phyloP scores from a whole-genome alignment of 2,797 vertebrate genomes.

The Naso thynnoides region DNA sequence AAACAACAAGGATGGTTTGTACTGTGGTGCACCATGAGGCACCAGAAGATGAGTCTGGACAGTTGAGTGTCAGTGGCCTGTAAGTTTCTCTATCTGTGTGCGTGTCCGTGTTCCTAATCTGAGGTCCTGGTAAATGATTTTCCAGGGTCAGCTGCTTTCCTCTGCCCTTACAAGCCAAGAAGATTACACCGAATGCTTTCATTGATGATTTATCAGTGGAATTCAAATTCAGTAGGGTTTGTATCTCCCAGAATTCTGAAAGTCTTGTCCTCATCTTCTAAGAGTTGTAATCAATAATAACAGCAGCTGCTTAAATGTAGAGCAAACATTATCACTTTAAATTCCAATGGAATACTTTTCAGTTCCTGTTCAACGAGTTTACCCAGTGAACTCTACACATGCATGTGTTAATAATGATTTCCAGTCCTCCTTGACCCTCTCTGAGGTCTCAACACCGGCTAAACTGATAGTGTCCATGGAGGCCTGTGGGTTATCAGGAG shows the following conservation, averaged over 20 bases:
- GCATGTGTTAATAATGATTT: constrained; percentile 19
- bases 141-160: constrained; percentile 71
- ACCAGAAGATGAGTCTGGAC: constrained; percentile 21
- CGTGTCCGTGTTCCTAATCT: constrained; percentile 58
- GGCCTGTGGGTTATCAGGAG: constrained; percentile 76
- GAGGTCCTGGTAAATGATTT: constrained; percentile 77
- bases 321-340: constrained; percentile 18
- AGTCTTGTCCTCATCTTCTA: constrained; percentile 7
- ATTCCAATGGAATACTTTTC: constrained; percentile 2
- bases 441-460: constrained; percentile 49
- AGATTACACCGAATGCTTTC: constrained; percentile 71
- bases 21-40: background rate
- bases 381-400: constrained; percentile 9
- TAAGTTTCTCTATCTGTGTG: constrained; percentile 28
- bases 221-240: constrained; percentile 61
- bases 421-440: constrained; percentile 66
- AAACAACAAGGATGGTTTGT: constrained; percentile 48
- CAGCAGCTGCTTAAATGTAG: background rate
- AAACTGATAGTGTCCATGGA: constrained; percentile 63
- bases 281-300: constrained; percentile 20
- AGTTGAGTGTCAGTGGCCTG: constrained; percentile 32
- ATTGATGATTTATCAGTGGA: constrained; percentile 78
- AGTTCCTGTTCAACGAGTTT: constrained; percentile 18
- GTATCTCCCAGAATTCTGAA: constrained; percentile 25
- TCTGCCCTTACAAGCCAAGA: constrained; percentile 59